These are phyloP conservation scores for Odontomachus brunneus DNA, from an alignment of 1,140 invertebrate species.

Conservation along the genomic window DNA sequence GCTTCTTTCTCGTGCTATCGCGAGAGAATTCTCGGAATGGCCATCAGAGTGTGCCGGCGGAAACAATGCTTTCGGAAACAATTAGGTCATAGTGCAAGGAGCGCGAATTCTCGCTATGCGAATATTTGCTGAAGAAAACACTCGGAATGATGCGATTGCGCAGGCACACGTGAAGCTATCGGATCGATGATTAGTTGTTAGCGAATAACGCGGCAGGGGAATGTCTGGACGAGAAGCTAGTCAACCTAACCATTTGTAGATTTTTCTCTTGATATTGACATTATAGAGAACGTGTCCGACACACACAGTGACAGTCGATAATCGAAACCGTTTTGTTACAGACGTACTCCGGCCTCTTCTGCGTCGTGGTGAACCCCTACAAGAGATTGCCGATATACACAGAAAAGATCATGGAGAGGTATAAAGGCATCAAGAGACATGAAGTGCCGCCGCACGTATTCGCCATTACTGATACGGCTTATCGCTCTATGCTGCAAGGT, in stretches of 20 bases:
- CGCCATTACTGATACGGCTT: conserved; percentile 99
- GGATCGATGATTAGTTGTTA: no score
- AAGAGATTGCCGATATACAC: conserved; percentile 99
- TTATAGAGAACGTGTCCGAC: no score
- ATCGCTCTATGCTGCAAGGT: conserved; percentile 99
- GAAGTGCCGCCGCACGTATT: conserved; percentile 99
- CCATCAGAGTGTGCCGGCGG: conserved; percentile 25
- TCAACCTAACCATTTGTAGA: not conserved
- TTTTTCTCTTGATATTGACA: no score
- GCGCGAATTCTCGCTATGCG: conserved; percentile 13
- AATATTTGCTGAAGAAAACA: not conserved
- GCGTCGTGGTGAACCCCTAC: conserved; percentile 99
- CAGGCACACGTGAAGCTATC: no score
- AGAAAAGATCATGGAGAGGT: conserved; percentile 99
- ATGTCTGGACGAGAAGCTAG: no score
- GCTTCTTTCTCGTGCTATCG: conserved; percentile 28
- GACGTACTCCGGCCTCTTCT: conserved; percentile 99
- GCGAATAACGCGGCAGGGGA: no score
- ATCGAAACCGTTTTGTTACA: conserved; percentile 86
- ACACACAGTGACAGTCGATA: not conserved
- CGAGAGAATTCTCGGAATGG: conserved; percentile 44
- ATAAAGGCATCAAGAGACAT: conserved; percentile 99
- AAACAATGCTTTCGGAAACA: conserved; percentile 50
- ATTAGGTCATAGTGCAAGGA: conserved; percentile 23
- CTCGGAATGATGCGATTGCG: no score